Percentiles rank a stretch among this genome's conserved stretches.
Conservation (phyloP, 1,140 invertebrate genomes). For the Campoletis sonorensis region DNA sequence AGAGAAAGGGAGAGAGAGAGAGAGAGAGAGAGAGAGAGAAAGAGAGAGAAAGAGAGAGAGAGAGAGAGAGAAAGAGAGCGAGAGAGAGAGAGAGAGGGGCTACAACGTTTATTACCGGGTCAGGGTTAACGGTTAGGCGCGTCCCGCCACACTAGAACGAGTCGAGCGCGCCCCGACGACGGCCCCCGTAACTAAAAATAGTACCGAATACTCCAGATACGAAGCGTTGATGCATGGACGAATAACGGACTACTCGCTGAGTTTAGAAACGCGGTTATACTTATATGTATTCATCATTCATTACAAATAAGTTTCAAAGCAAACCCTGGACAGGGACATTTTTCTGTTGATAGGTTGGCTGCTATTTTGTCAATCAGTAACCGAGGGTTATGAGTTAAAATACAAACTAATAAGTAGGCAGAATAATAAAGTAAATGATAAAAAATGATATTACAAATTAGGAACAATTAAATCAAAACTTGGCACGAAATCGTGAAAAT, state of each 20-base stretch:
- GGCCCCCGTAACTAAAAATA: constrained; percentile 67
- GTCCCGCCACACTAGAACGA: constrained; percentile 59
- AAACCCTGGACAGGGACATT: constrained; percentile 22
- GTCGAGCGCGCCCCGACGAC: constrained; percentile 53
- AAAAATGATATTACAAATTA: too few species aligned
- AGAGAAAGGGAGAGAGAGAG: not conserved
- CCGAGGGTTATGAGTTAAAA: too few species aligned
- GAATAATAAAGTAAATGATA: too few species aligned
- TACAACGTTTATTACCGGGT: constrained; percentile 72
- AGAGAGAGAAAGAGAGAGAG: not conserved
- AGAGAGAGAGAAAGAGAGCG: not conserved
- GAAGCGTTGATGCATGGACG: constrained; percentile 60
- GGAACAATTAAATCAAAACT: too few species aligned
- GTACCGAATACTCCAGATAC: constrained; percentile 65
- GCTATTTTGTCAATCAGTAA: constrained; percentile 24
- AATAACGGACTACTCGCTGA: constrained; percentile 50
- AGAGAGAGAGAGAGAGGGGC: constrained; percentile 2
- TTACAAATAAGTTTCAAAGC: not conserved
- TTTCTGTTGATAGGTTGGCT: constrained; percentile 22
- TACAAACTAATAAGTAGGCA: too few species aligned
- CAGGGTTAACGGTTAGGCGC: constrained; percentile 73
- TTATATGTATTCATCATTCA: constrained; percentile 8
- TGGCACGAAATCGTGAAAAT: too few species aligned
- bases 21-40: not conserved
- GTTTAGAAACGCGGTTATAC: constrained; percentile 7